Evolutionary conservation across 37 sponge, comb jelly and placozoan genomes (phyloP).

Genomic region (Lycopodina hypogea): DNA sequence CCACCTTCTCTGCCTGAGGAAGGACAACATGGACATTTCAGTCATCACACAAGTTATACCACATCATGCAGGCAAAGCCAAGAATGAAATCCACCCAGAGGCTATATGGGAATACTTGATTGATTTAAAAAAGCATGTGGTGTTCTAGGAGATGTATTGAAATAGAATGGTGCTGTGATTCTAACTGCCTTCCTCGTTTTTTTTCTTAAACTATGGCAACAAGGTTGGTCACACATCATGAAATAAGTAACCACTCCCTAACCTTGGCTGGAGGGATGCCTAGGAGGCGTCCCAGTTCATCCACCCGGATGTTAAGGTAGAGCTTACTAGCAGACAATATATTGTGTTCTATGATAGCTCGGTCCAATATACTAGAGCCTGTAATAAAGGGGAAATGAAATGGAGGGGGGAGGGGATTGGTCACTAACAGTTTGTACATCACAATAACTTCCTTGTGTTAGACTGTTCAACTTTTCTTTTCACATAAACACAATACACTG

Average conservation of each 20-base stretch:
- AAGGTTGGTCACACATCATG: too few relatives aligned
- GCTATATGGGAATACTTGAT: too few relatives aligned
- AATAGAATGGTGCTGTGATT: too few relatives aligned
- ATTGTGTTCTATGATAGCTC: conserved; percentile 96
- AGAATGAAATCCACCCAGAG: neutral
- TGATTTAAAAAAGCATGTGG: too few relatives aligned
- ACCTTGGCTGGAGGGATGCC: conserved; percentile 84
- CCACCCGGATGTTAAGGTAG: conserved; percentile 90
- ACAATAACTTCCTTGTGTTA: neutral
- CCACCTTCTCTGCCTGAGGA: conserved; percentile 90
- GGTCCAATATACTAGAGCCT: conserved; percentile 82
- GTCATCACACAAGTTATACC: neutral
- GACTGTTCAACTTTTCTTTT: neutral
- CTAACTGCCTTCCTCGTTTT: too few relatives aligned
- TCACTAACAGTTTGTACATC: too few relatives aligned
- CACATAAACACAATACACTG: too few relatives aligned
- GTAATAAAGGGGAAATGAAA: neutral
- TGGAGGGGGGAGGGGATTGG: neutral
- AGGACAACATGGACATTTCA: neutral
- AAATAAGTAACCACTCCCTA: too few relatives aligned
- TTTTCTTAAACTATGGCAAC: too few relatives aligned
- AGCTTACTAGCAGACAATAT: conserved; percentile 94
- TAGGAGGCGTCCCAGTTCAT: conserved; percentile 86
- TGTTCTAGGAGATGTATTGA: too few relatives aligned
- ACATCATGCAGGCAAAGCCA: neutral